Conservation (phyloP, 1,140 invertebrate species). For the Orius insidiosus region DNA sequence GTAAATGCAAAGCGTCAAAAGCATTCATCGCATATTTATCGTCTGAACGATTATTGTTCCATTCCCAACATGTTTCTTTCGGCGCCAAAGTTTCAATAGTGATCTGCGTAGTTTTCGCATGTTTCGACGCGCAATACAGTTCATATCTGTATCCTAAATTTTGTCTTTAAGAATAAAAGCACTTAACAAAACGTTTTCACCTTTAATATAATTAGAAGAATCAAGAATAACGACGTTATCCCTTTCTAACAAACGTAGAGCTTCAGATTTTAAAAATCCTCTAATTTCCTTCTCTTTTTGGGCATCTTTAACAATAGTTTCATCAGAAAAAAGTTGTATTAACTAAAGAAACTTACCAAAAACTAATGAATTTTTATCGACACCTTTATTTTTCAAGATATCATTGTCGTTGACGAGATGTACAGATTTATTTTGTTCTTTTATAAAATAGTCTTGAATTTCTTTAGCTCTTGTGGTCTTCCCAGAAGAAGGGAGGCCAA, state of each 20-base stretch:
- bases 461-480: conserved; percentile 15
- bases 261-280: conserved; percentile 70
- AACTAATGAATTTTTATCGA: conserved; percentile 15
- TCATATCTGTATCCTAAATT: conserved; percentile 78
- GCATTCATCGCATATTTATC: conserved; percentile 46
- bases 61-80: conserved; percentile 48
- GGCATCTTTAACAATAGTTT: conserved; percentile 34
- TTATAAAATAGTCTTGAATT: conserved; percentile 9
- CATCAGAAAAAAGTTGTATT: background rate
- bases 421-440: conserved; percentile 9
- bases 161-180: too few relatives aligned
- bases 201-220: conserved; percentile 91
- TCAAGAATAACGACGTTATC: conserved; percentile 82
- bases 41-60: conserved; percentile 33
- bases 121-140: conserved; percentile 80
- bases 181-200: too few relatives aligned
- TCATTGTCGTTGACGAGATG: conserved; percentile 17
- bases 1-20: conserved; percentile 56
- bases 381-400: conserved; percentile 10
- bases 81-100: conserved; percentile 61
- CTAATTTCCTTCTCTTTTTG: conserved; percentile 78
- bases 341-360: conserved; percentile 16
- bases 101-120: conserved; percentile 74
- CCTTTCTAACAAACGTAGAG: conserved; percentile 49
- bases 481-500: conserved; percentile 15